These are phyloP conservation scores for Rhinolophus sinicus DNA, from an alignment of 2,113 vertebrate species.

Conservation along the genomic window DNA sequence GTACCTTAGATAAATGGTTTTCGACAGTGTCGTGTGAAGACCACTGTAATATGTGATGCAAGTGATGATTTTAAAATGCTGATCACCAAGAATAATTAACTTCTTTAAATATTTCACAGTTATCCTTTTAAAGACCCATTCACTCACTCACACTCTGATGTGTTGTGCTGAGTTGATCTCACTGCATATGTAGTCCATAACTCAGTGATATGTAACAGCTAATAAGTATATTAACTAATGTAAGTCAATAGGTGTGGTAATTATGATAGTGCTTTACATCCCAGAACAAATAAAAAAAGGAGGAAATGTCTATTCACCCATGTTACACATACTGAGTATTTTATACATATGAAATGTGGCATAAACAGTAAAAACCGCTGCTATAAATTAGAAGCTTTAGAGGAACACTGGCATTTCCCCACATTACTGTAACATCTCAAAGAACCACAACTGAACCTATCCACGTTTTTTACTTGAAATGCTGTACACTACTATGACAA, in stretches of 20 bases:
- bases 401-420: background rate
- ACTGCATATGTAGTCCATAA: background rate
- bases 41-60: background rate
- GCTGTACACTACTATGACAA: background rate
- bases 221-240: background rate
- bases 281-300: background rate
- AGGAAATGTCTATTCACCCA: background rate
- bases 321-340: background rate
- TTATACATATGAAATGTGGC: background rate
- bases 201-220: background rate
- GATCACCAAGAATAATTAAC: background rate
- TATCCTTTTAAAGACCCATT: background rate
- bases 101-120: background rate
- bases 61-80: background rate
- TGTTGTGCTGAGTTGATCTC: background rate
- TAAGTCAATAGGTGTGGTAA: background rate
- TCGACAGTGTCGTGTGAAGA: background rate
- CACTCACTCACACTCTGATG: background rate
- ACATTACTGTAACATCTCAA: background rate
- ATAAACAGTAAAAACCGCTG: background rate
- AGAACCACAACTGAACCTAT: background rate
- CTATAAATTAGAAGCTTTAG: background rate
- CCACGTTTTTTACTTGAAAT: background rate
- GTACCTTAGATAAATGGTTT: background rate
- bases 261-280: background rate